Base-by-base conservation (phyloP, 2,797 vertebrate species). In the Chelmon rostratus region DNA sequence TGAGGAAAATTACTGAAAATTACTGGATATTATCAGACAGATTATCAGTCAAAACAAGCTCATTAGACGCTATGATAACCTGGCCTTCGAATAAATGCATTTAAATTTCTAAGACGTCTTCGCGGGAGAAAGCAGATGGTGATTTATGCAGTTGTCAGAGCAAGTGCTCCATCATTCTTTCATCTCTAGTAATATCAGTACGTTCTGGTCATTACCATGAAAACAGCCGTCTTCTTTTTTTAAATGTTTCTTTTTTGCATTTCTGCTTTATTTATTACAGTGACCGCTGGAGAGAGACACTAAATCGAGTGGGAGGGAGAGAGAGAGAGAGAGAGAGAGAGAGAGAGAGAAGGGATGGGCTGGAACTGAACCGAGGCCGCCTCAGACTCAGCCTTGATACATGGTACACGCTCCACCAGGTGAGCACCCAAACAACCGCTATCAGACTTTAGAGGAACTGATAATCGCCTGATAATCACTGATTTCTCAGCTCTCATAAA, bases 401-500 rank as follows among this genome's bases (percentile, higher is more conserved):
- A 31, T 28, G 28, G 28, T 31, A 31, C 28, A n/a, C 31, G 28
- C 28, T 31, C 28, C 2, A 31, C 28, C 28, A 31, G 28, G 28
- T 31, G 28, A 31, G 28, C 28, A 31, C 28, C 28, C 2, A 31
- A 31, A 31, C 28, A 31, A 31, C 28, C 31, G 40, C 12, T 19
- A 53, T 80, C 66, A 68, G 46, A 82, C 69, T 47, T 49, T 6
- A 21, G 5, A 47, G 42, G 21, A 19, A 35, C 37, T 38, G 52
- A 81, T 65, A 61, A 76, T 42, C 35, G 13, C 16, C 19, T 37
- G 63, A 50, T 50, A 67, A 52, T 40, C 40, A 73, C 33, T 50
- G 38, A 87, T 79, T 82, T 58, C 10, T n/a, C 15, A 1, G 7
- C 42, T 33, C 54, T 64, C 78, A 68, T 62, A 76, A 58, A 83